phyloP scores from a whole-genome alignment of 2,113 vertebrate species.

The Salminus brasiliensis region DNA sequence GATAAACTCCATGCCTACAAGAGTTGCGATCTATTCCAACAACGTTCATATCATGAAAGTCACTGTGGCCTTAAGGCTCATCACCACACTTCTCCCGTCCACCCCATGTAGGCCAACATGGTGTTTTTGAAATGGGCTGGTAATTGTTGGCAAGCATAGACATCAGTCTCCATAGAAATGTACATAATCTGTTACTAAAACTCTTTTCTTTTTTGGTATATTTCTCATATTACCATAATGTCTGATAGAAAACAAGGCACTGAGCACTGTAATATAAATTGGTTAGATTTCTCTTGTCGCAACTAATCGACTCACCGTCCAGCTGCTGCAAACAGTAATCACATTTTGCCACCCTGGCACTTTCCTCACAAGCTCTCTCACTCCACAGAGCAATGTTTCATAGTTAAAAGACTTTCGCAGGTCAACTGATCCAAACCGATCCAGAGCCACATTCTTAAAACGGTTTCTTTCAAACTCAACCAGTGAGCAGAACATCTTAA shows the following conservation, averaged over 20 bases:
- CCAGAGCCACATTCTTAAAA: conserved; percentile 1
- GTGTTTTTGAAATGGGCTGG: conserved; percentile 3
- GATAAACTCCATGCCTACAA: neutral
- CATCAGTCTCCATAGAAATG: conserved; percentile 20
- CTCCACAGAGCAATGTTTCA: neutral
- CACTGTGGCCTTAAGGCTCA: neutral
- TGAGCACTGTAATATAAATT: conserved; percentile 26
- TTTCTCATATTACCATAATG: conserved; percentile 7
- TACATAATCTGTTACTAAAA: conserved; percentile 27
- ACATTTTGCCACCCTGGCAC: neutral
- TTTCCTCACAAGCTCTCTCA: neutral
- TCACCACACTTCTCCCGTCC: neutral
- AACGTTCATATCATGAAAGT: neutral
- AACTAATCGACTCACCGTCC: neutral
- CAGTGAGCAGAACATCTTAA: conserved; percentile 71
- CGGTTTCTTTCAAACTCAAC: conserved; percentile 65
- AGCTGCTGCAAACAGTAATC: neutral
- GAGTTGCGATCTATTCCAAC: neutral
- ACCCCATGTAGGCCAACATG: neutral
- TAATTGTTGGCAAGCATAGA: conserved; percentile 15
- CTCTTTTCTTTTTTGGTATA: conserved; percentile 44
- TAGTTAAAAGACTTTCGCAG: conserved; percentile 29
- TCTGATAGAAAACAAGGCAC: conserved; percentile 55
- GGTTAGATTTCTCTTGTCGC: conserved; percentile 5
- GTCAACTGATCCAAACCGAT: conserved; percentile 49